Conservation (phyloP, 2,113 vertebrate genomes). For the Lamprologus lemairii region DNA sequence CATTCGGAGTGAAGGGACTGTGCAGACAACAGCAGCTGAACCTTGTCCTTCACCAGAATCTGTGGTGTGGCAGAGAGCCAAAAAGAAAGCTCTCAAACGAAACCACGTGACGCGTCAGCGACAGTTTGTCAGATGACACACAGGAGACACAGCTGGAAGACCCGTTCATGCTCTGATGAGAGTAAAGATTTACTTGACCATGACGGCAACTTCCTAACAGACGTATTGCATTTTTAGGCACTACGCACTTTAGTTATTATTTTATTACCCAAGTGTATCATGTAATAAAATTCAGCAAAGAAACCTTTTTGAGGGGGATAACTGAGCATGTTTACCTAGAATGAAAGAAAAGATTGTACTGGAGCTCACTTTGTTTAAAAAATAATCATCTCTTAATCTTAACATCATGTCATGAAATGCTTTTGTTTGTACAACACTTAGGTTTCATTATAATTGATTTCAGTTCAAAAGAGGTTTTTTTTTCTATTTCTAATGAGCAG, state of each 20-base stretch:
- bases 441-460: not conserved
- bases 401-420: not conserved
- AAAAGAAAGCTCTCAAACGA: not conserved
- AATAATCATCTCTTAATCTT: not conserved
- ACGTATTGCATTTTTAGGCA: not conserved
- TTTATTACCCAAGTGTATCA: not conserved
- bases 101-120: not conserved
- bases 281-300: not conserved
- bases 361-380: not conserved
- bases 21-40: not conserved
- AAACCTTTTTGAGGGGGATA: not conserved
- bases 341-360: not conserved
- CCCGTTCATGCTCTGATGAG: not conserved
- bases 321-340: not conserved
- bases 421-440: not conserved
- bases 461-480: accelerated
- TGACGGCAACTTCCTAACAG: not conserved
- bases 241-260: not conserved
- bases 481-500: not conserved
- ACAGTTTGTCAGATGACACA: not conserved
- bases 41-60: not conserved
- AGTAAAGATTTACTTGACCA: not conserved
- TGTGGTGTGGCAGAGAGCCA: not conserved
- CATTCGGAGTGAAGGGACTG: not conserved
- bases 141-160: not conserved